Conservation (phyloP, 2,113 vertebrate species). For the Phalacrocorax aristotelis region DNA sequence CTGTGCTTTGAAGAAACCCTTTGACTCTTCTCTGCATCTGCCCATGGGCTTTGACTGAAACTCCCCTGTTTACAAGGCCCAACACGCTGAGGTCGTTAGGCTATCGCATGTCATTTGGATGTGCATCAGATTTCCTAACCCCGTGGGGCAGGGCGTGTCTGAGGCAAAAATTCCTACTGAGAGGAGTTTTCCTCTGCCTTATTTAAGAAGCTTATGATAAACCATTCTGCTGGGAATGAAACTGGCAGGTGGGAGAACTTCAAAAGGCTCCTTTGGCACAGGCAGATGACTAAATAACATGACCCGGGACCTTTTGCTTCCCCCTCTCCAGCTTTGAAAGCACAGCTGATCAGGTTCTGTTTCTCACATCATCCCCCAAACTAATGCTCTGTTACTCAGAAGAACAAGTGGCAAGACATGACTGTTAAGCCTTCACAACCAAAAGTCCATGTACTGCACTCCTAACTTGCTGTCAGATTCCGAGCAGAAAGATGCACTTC, state of each 20-base stretch:
- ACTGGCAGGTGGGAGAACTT: background rate
- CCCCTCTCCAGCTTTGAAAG: background rate
- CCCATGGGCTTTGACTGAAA: background rate
- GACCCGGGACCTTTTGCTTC: background rate
- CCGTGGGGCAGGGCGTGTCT: background rate
- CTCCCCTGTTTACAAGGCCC: background rate
- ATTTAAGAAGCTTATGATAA: background rate
- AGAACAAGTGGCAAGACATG: background rate
- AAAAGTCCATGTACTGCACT: background rate
- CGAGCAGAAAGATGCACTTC: background rate
- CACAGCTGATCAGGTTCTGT: background rate
- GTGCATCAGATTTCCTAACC: background rate
- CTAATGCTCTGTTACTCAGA: background rate
- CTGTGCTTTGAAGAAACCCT: background rate
- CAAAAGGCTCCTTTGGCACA: background rate
- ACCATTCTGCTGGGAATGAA: background rate
- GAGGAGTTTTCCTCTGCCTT: background rate
- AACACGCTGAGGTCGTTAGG: fast-evolving
- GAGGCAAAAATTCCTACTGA: background rate
- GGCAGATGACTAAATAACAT: background rate
- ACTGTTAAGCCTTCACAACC: background rate
- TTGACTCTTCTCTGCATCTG: background rate
- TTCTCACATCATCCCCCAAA: background rate
- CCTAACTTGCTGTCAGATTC: fast-evolving
- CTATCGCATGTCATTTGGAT: background rate